Evolutionary conservation across 2,113 vertebrate genomes (phyloP), one percentile per base, ranked within the genome.

Genomic region (Gavialis gangeticus): DNA sequence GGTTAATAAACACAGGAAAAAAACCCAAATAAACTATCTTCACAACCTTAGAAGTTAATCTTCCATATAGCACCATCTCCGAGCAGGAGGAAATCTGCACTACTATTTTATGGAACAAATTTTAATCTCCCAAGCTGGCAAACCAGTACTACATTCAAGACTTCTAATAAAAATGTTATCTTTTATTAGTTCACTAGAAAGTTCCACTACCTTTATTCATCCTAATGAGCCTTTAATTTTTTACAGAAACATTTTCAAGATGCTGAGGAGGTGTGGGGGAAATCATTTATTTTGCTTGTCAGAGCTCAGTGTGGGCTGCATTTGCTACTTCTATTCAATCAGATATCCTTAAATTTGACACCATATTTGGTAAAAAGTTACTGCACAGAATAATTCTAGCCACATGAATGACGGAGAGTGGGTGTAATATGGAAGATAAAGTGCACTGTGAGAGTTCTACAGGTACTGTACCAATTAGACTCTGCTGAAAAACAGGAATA

Each of bases 161-260:
- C 54, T 89, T 90, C 82, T 56, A 71, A 82, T 90, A 83, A 93
- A 97, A 92, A 55, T 21, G 27, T 63, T 82, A 66, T 71, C 19
- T 34, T 60, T 75, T 66, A 30, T 59, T 91, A 92, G 81, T 1
- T 0, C 2, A 67, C 19, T 6, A 85, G 22, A 78, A 91, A 30
- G 24, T 84, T 91, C 12, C 21, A 46, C 10, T 71, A 34, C 46
- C 59, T 79, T 46, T 56, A 19, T 67, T 67, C n/a, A 67, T 19
- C n/a, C 64, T 67, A 84, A 56, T 34, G 37, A 81, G 64, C 12
- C 60, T 81, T 84, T 75, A 87, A 59, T 34, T 73, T 84, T 84
- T 73, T 19, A 64, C 18, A 28, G 34, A 71, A 55, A 37, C 1
- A 28, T 73, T 71, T n/a, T 82, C 62, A 95, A 92, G 69, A 69